Conservation (phyloP, 2,113 vertebrate species). For the Suncus etruscus region DNA sequence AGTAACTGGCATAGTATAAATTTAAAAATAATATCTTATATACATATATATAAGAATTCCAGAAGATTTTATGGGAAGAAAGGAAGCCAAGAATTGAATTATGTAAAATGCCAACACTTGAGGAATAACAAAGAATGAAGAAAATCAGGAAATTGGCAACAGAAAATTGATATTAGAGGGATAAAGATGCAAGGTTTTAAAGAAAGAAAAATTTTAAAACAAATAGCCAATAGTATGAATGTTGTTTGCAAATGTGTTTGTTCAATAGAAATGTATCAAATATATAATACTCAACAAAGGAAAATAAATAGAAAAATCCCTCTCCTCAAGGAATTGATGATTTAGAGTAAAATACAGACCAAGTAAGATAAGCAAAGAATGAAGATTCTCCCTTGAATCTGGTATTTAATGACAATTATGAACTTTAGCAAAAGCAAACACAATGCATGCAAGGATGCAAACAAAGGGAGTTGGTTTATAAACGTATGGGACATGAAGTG, state of each 20-base stretch:
- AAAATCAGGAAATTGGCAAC: background rate
- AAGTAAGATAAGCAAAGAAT: background rate
- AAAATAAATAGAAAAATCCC: background rate
- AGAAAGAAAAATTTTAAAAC: background rate
- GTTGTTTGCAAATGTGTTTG: background rate
- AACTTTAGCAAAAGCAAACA: background rate
- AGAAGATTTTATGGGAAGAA: too few species aligned
- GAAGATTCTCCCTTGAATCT: background rate
- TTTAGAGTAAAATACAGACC: background rate
- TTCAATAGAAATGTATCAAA: constrained; percentile 13
- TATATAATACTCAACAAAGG: background rate
- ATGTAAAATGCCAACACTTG: too few species aligned
- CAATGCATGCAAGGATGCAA: background rate
- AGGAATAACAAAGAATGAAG: too few species aligned
- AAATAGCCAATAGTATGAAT: background rate
- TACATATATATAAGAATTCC: background rate
- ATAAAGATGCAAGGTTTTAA: background rate
- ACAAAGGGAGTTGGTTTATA: background rate
- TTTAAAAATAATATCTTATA: too few species aligned
- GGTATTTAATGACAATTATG: too few species aligned
- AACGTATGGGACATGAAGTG: rapidly evolving
- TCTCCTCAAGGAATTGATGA: background rate
- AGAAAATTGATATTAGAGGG: background rate
- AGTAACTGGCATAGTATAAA: too few species aligned
- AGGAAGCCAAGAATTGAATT: too few species aligned